Conservation (phyloP, 2,888 invertebrate species). For the Nemotelus pantherinus region DNA sequence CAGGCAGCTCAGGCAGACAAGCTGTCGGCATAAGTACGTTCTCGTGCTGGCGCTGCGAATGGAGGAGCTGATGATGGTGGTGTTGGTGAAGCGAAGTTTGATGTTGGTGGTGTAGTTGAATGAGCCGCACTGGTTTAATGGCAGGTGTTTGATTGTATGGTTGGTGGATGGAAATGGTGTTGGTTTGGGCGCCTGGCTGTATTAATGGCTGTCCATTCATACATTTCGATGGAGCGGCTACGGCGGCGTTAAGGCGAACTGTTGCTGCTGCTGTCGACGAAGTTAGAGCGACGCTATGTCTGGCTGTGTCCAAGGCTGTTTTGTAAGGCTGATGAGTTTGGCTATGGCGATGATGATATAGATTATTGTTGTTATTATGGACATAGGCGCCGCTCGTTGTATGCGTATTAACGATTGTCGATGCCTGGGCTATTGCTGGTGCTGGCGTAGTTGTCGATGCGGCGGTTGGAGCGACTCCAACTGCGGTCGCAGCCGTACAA, state of each 20-base stretch:
- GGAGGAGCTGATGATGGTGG: conserved; percentile 47
- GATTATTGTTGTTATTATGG: conserved; percentile 43
- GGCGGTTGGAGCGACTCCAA: conserved; percentile 21
- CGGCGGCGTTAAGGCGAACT: conserved; percentile 25
- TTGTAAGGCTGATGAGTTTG: conserved; percentile 50
- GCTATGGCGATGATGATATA: conserved; percentile 48
- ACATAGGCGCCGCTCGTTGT: conserved; percentile 37
- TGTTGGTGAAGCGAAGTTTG: conserved; percentile 52
- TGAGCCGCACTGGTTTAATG: conserved; percentile 44
- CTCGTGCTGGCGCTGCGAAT: conserved; percentile 55
- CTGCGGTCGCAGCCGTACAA: conserved; percentile 25
- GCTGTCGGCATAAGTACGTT: conserved; percentile 57
- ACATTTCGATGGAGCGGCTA: conserved; percentile 46
- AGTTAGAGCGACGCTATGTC: conserved; percentile 57
- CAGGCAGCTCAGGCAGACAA: conserved; percentile 54
- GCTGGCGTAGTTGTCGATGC: conserved; percentile 39
- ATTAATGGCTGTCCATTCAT: conserved; percentile 46
- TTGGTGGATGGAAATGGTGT: conserved; percentile 42
- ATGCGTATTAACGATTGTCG: conserved; percentile 45
- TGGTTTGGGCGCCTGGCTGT: conserved; percentile 38
- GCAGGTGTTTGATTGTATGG: conserved; percentile 52
- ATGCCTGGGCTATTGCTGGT: conserved; percentile 48
- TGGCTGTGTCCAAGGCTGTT: conserved; percentile 56
- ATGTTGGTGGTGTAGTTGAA: conserved; percentile 48
- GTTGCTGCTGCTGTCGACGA: conserved; percentile 40